phyloP scores from a whole-genome alignment of 2,797 vertebrate species.

The Chiropotes sagulatus region DNA sequence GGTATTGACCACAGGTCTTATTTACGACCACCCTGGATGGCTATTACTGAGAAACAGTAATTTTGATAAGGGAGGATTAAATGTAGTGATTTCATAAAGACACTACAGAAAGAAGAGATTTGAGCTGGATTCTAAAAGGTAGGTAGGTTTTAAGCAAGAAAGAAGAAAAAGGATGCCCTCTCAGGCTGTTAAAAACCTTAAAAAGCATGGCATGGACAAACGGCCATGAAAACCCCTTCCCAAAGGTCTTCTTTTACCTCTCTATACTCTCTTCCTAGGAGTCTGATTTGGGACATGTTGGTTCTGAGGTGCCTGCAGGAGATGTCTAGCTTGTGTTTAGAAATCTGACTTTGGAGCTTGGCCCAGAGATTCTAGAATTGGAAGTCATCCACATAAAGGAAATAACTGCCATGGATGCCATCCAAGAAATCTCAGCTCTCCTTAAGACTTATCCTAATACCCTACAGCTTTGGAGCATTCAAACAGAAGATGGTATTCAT shows the following conservation, averaged over 20 bases:
- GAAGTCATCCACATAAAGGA: constrained; percentile 54
- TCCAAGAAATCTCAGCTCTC: constrained; percentile 53
- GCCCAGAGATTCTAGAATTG: constrained; percentile 55
- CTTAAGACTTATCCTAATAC: constrained; percentile 51
- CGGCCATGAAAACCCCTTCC: not conserved
- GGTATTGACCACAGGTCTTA: not conserved
- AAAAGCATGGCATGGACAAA: not conserved
- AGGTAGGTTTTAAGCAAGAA: not conserved
- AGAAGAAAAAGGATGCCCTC: not conserved
- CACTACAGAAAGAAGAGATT: not conserved
- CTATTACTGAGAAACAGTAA: not conserved
- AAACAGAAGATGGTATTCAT: constrained; percentile 49
- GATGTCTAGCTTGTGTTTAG: constrained; percentile 13
- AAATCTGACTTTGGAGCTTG: constrained; percentile 54
- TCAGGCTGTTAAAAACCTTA: not conserved
- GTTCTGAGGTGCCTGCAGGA: not conserved
- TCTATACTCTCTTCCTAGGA: not conserved
- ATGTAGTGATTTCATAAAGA: not conserved
- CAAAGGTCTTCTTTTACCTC: not conserved
- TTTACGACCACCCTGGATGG: not conserved
- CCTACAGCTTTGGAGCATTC: constrained; percentile 42
- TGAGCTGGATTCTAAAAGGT: not conserved
- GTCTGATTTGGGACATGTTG: not conserved
- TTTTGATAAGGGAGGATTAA: not conserved
- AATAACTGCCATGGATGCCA: constrained; percentile 19